These are phyloP conservation scores for Sinohyriopsis cumingii DNA, from an alignment of 2,888 invertebrate species.

Conservation along the genomic window DNA sequence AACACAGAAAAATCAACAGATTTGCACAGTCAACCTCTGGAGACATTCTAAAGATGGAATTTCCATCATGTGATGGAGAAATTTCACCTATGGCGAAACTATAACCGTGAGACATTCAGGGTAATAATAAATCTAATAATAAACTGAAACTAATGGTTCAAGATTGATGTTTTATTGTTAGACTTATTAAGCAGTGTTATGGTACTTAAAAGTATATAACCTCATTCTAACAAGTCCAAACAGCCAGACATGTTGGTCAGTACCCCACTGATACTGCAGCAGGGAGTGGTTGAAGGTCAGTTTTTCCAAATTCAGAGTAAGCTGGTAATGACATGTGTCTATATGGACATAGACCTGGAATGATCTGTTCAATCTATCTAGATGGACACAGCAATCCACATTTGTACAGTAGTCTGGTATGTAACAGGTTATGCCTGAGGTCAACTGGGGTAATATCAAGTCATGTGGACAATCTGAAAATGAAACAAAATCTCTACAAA, in stretches of 20 bases:
- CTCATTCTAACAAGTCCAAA: conserved; percentile 23
- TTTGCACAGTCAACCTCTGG: too few relatives aligned
- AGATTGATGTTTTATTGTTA: too few relatives aligned
- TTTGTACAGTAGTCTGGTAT: conserved; percentile 14
- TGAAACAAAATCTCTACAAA: too few relatives aligned
- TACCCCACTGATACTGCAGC: conserved; percentile 17
- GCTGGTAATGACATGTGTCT: conserved; percentile 15
- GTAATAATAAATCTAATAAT: too few relatives aligned
- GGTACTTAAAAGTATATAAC: conserved; percentile 7
- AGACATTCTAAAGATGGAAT: too few relatives aligned
- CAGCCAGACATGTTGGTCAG: conserved; percentile 21
- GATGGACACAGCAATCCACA: conserved; percentile 20
- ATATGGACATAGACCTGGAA: conserved; percentile 15
- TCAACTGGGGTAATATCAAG: too few relatives aligned
- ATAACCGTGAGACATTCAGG: too few relatives aligned
- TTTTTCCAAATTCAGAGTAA: conserved; percentile 20
- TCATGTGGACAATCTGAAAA: too few relatives aligned
- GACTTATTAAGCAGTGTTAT: not conserved
- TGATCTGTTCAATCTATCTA: conserved; percentile 7
- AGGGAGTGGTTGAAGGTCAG: conserved; percentile 19
- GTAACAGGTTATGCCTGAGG: not conserved
- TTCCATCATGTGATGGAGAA: too few relatives aligned
- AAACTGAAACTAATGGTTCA: too few relatives aligned
- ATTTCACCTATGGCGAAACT: too few relatives aligned
- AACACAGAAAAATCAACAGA: too few relatives aligned